Conservation (phyloP, 2,113 vertebrate species). For the Alectura lathami region DNA sequence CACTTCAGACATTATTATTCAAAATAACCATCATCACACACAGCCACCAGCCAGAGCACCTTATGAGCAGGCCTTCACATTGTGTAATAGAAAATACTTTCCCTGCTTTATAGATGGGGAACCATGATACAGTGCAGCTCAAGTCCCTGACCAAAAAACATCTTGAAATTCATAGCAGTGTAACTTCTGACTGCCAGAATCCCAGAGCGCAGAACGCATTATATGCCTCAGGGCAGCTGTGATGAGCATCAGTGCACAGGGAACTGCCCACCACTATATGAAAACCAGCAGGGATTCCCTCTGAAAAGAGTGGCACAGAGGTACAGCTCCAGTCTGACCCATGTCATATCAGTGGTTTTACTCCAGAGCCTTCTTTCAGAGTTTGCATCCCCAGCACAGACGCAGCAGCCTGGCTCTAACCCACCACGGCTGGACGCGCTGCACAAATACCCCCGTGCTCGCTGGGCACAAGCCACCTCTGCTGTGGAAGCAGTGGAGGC, state of each 20-base stretch:
- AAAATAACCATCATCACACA: background rate
- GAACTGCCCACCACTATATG: background rate
- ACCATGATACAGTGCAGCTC: background rate
- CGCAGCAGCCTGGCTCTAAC: background rate
- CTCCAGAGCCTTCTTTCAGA: background rate
- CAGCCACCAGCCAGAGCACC: background rate
- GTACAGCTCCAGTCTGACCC: background rate
- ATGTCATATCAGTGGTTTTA: background rate
- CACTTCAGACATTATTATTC: background rate
- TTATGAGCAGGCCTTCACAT: background rate
- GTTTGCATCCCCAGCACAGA: background rate
- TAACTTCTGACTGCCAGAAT: background rate
- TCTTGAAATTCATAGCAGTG: background rate
- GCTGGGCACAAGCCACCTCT: background rate
- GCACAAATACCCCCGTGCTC: background rate
- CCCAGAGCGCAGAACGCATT: background rate
- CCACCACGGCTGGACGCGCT: rapidly evolving
- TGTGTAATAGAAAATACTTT: background rate
- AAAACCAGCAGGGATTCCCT: background rate
- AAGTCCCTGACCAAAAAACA: background rate
- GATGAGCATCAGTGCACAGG: background rate
- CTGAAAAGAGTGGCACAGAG: background rate
- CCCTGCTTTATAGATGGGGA: background rate
- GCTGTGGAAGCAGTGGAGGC: background rate
- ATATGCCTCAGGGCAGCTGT: background rate